Base-by-base conservation (phyloP, 2,113 vertebrate species). In the Oophaga pumilio region DNA sequence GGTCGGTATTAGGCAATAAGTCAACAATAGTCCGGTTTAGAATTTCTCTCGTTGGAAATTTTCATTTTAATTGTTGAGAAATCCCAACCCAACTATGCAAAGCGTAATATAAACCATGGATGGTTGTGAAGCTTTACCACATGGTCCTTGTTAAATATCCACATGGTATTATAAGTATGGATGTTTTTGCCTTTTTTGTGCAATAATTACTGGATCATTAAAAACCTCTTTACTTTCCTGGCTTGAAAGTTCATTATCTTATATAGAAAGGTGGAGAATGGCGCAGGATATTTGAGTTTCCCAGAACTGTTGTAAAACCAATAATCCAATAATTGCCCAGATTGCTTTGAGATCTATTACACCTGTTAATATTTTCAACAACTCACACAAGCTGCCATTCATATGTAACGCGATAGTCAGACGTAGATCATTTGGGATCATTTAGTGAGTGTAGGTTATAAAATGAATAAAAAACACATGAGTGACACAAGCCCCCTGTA, bases 301-400 rank as follows among this genome's bases (percentile, higher is more conserved):
- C 50, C 74, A 68, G 74, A 86, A 66, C 76, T 68, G 60, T 68
- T 79, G 76, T 86, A 86, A 66, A 83, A 85, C 49, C 85, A 86
- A 79, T 86, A 86, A 79, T 86, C 85, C 85, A 79, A 86, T 86
- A 79, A 86, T 86, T 86, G 85, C 50, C 76, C 18, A 20, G n/a
- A 80, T 69, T 69, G 85, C 76, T 81, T 15, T 14, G 22, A 56
- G 64, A 81, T 81, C 53, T 49, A 57, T 56, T 66, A 73, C 86
- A 82, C 79, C 79, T 87, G 79, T 82, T 76, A 82, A 82, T 87
- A 62, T 79, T 87, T 82, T 82, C 57, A 62, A 76, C 86, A 76
- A 52, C 15, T 76, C 17, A 50, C 49, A 82, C 28, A 83, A 82
- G 74, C 68, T 83, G 86, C 52, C 69, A 76, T 82, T 87, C 79